Evolutionary conservation across 2,888 invertebrate genomes (phyloP).

Genomic region (Zelleria hepariella): DNA sequence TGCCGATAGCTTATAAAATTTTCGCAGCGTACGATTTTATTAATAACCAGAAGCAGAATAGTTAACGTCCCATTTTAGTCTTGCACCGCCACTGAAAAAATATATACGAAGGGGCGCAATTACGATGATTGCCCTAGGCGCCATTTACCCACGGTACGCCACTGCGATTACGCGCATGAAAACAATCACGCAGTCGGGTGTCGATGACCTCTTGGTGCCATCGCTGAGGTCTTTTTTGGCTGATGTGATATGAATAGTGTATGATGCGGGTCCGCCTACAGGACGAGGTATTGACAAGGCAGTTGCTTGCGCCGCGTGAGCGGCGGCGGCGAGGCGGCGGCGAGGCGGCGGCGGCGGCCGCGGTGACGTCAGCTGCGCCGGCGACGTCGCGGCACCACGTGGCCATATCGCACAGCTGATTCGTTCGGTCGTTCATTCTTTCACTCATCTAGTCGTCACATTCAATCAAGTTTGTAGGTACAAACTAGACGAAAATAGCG

Average conservation of each 20-base stretch:
- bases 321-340: constrained; percentile 33
- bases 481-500: too few relatives aligned
- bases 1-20: too few relatives aligned
- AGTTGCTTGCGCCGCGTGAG: constrained; percentile 10
- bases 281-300: background rate
- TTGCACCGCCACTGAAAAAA: too few relatives aligned
- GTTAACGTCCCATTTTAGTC: too few relatives aligned
- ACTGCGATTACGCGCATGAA: background rate
- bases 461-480: background rate
- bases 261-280: background rate
- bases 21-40: too few relatives aligned
- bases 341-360: constrained; percentile 17
- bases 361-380: constrained; percentile 36
- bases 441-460: background rate
- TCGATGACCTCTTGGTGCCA: background rate
- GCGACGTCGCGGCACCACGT: constrained; percentile 14
- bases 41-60: too few relatives aligned
- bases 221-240: background rate
- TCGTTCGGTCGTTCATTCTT: background rate
- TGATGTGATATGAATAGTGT: background rate
- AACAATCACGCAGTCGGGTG: background rate
- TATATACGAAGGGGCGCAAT: too few relatives aligned
- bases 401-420: background rate
- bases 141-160: too few relatives aligned
- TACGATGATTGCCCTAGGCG: too few relatives aligned